Percentiles rank a stretch among this genome's conserved stretches.
These are phyloP conservation scores for Merops nubicus DNA, from an alignment of 2,113 vertebrate species.

Conservation along the genomic window DNA sequence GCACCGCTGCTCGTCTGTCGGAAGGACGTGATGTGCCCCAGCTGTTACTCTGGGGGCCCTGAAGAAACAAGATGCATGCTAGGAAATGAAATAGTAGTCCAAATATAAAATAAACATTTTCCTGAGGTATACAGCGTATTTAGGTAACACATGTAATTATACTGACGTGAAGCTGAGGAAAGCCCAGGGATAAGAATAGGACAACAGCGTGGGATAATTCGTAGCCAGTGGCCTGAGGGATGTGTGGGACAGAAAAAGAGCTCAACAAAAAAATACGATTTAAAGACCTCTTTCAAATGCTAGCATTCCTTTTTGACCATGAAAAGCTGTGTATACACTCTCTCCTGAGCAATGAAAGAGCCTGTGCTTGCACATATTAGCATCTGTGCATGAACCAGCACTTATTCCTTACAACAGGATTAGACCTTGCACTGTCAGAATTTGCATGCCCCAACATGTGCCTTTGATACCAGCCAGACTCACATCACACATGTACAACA, in stretches of 20 bases:
- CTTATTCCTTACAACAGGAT: background rate
- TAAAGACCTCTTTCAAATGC: background rate
- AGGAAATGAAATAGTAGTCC: background rate
- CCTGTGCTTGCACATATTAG: accelerated
- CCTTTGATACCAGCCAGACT: background rate
- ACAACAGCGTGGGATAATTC: background rate
- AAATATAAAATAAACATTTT: background rate
- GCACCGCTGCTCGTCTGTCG: background rate
- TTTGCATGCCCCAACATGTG: accelerated
- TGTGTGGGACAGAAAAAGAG: background rate
- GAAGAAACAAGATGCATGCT: background rate
- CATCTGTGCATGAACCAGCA: background rate
- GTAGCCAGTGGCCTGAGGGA: background rate
- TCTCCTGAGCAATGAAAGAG: too few relatives aligned
- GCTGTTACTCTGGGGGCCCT: background rate
- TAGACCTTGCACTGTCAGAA: background rate
- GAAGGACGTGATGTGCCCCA: background rate
- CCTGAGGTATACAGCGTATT: background rate
- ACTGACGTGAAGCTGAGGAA: background rate
- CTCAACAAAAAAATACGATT: background rate
- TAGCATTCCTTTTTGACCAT: background rate
- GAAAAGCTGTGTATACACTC: background rate
- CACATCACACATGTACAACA: accelerated
- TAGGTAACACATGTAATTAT: background rate
- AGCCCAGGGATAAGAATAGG: background rate